phyloP scores from a whole-genome alignment of 2,888 invertebrate genomes.

The Protula sp. region DNA sequence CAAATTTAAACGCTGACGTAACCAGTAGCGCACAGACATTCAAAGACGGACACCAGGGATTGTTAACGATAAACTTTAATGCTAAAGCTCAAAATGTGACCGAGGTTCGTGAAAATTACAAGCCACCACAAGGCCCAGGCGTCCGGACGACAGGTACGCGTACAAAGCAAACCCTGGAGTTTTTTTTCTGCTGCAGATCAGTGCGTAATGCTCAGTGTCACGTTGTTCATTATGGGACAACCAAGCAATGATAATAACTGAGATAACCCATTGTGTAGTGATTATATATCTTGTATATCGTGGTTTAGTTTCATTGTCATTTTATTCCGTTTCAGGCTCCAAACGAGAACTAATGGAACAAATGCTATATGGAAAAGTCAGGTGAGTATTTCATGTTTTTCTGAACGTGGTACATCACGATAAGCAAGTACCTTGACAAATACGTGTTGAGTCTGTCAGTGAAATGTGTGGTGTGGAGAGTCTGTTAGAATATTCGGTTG shows the following conservation, averaged over 20 bases:
- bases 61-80: conserved; percentile 25
- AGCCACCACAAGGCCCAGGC: conserved; percentile 29
- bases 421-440: no score
- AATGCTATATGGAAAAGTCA: conserved; percentile 21
- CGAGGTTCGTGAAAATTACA: conserved; percentile 39
- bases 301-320: not conserved
- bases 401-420: not conserved
- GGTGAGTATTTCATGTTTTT: conserved; percentile 12
- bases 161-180: no score
- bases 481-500: no score
- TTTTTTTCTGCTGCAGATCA: no score
- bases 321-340: conserved; percentile 28
- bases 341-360: conserved; percentile 40
- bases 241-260: no score
- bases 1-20: not conserved
- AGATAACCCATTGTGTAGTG: no score
- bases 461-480: no score
- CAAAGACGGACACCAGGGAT: not conserved
- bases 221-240: no score
- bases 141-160: conserved; percentile 18
- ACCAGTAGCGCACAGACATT: not conserved
- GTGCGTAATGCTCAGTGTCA: no score
- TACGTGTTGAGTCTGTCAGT: no score
- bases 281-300: no score
- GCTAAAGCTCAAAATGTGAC: conserved; percentile 34